Percentiles rank a stretch among this genome's conserved stretches.
These are phyloP conservation scores for Plecotus auritus DNA, from an alignment of 2,113 vertebrate species.

Conservation along the genomic window DNA sequence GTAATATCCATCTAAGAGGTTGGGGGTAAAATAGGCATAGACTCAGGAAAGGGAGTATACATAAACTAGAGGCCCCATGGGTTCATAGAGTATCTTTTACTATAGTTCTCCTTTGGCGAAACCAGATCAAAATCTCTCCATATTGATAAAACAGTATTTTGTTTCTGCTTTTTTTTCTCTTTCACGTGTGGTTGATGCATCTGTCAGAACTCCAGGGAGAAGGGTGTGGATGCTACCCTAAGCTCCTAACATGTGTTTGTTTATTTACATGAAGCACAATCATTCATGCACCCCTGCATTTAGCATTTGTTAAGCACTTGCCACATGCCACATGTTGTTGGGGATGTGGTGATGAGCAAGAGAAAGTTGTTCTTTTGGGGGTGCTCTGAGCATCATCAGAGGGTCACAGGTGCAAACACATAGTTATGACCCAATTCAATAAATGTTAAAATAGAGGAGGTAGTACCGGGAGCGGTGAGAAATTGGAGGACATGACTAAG, in stretches of 20 bases:
- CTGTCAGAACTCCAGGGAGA: background rate
- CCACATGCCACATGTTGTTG: background rate
- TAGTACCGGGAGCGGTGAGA: background rate
- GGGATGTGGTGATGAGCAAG: background rate
- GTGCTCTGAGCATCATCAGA: background rate
- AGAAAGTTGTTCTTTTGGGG: background rate
- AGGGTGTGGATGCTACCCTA: background rate
- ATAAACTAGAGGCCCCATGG: background rate
- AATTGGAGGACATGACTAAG: background rate
- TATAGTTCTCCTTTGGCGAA: background rate
- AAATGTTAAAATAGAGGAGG: background rate
- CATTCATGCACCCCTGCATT: background rate
- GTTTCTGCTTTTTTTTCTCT: background rate
- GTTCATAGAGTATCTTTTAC: background rate
- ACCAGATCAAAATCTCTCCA: background rate
- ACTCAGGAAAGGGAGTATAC: accelerated
- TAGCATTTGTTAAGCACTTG: background rate
- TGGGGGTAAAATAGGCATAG: background rate
- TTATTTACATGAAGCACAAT: background rate
- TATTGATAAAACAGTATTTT: background rate
- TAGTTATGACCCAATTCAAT: background rate
- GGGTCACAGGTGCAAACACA: background rate
- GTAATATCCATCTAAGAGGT: background rate
- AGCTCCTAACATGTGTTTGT: background rate
- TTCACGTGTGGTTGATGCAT: background rate